A percentile compares a stretch with the other conserved stretches of the same genome.
Evolutionary conservation across 1,140 invertebrate species (phyloP).

Genomic region (Matsumurasca onukii): DNA sequence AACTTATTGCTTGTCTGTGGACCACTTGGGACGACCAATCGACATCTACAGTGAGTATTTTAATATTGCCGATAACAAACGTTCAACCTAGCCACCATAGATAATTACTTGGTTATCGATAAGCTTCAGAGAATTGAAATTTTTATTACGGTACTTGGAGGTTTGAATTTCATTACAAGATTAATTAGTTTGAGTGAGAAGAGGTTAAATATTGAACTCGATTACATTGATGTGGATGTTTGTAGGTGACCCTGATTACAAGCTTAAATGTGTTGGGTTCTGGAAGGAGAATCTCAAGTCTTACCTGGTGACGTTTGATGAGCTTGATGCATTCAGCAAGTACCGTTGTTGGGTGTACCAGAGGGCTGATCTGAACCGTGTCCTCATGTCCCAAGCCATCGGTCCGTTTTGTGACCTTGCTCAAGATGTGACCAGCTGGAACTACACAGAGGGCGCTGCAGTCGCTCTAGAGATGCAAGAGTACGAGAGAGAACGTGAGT

Average conservation of each 20-base stretch:
- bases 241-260: slow-evolving; percentile 89
- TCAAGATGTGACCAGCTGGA: slow-evolving; percentile 87
- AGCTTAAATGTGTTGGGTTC: slow-evolving; percentile 95
- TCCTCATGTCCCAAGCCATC: slow-evolving; percentile 87
- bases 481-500: slow-evolving; percentile 85
- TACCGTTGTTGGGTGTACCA: slow-evolving; percentile 99
- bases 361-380: slow-evolving; percentile 86
- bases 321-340: slow-evolving; percentile 91
- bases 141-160: too few relatives aligned
- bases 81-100: neutral
- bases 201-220: too few relatives aligned
- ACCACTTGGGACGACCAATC: slow-evolving; percentile 90
- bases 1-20: slow-evolving; percentile 94
- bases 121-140: too few relatives aligned
- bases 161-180: too few relatives aligned
- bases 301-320: slow-evolving; percentile 95
- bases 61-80: too few relatives aligned
- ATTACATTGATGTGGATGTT: too few relatives aligned
- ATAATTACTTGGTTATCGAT: too few relatives aligned
- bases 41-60: slow-evolving; percentile 81
- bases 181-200: too few relatives aligned
- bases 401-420: slow-evolving; percentile 88
- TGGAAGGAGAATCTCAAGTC: slow-evolving; percentile 98
- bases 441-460: slow-evolving; percentile 87
- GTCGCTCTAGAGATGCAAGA: slow-evolving; percentile 89